Evolutionary conservation across 2,113 vertebrate genomes (phyloP), one percentile per base, ranked within the genome.

Genomic region (Girardinichthys multiradiatus): DNA sequence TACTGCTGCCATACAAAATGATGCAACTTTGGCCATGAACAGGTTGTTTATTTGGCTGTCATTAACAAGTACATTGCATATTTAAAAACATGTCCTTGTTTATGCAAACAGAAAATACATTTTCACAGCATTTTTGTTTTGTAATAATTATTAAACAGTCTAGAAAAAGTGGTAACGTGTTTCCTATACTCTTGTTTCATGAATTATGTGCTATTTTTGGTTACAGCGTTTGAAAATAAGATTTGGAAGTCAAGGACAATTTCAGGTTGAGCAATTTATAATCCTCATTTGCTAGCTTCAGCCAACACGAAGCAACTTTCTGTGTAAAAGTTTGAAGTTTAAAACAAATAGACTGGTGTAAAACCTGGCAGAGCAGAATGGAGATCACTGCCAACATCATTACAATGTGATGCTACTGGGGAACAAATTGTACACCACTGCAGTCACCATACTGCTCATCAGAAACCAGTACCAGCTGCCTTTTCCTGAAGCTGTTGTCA

Each of bases 21-120:
- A 74, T 29, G 51, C 17, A 69, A 87, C 81, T 86, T 84, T 73
- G 68, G 63, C 57, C 29, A 19, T 37, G 29, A 51, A 0, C 28
- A 29, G 64, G 60, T 59, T 60, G 26, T 68, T 80, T 21, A 70
- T 48, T 17, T 4, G 33, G 6, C 45, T n/a, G 64, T 64, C 45
- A 26, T 15, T 42, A 27, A n/a, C 2, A 39, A 26, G 33, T n/a
- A 26, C 24, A 42, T 31, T 7, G 21, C 11, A 54, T 35, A n/a
- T 54, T 48, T 42, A 21, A n/a, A 68, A 57, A 35, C 37, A 76
- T 17, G 4, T 26, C 24, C 24, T 26, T 26, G 14, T 54, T n/a
- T 24, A 54, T 3, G 9, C 48, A 54, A 54, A 54, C 1, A 9
- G 48, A 54, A 54, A 54, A 54, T 54, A 2, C 2, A n/a, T 54